phyloP scores from a whole-genome alignment of 2,113 vertebrate species.

The Puffinus mauretanicus region DNA sequence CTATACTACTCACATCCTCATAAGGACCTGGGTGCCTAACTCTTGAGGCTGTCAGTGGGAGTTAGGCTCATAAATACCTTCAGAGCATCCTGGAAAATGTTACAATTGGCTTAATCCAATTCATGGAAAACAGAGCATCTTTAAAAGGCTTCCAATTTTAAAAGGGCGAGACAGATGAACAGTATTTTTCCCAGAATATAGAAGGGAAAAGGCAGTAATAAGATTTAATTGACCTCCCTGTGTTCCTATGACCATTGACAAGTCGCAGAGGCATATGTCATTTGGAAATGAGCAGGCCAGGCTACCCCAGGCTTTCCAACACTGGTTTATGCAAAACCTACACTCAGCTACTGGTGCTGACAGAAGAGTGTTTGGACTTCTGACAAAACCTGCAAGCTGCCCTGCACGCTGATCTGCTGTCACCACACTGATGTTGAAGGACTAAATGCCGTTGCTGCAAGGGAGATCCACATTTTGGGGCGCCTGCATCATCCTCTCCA shows the following conservation, averaged over 20 bases:
- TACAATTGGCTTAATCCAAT: neutral
- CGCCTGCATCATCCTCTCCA: neutral
- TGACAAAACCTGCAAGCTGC: neutral
- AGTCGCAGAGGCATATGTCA: neutral
- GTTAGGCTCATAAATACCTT: neutral
- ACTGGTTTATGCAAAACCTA: neutral
- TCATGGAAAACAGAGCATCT: neutral
- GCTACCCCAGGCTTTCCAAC: neutral
- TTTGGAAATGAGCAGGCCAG: neutral
- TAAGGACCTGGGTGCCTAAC: neutral
- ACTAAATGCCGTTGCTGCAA: neutral
- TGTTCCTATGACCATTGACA: neutral
- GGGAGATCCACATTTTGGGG: neutral
- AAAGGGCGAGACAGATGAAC: neutral
- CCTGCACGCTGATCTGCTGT: neutral
- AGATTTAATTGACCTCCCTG: neutral
- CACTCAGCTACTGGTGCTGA: rapidly evolving
- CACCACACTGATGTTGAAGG: neutral
- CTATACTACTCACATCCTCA: neutral
- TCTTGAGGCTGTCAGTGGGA: neutral
- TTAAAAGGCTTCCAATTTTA: neutral
- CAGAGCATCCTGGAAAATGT: neutral
- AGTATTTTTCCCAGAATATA: neutral
- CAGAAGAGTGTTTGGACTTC: neutral
- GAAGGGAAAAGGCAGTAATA: neutral